phyloP scores from a whole-genome alignment of 1,140 invertebrate genomes.

The Drosophila pseudoananassae region DNA sequence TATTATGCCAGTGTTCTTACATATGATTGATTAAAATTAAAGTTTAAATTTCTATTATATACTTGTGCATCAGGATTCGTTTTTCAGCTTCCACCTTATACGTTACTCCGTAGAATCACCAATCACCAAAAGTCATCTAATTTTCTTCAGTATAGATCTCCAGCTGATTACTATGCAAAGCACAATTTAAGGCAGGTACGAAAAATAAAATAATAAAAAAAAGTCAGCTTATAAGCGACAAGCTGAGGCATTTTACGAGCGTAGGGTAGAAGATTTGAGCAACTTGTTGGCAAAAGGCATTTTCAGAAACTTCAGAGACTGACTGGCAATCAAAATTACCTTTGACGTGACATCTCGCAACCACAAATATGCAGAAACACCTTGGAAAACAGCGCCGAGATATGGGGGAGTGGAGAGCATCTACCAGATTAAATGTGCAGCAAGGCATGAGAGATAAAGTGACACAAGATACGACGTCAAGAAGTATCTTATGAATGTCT shows the following conservation, averaged over 20 bases:
- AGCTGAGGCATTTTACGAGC: conserved; percentile 37
- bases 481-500: conserved; percentile 55
- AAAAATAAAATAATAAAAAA: conserved; percentile 20
- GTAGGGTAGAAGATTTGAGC: conserved; percentile 30
- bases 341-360: conserved; percentile 63
- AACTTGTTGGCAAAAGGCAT: conserved; percentile 12
- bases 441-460: conserved; percentile 58
- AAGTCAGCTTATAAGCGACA: conserved; percentile 9
- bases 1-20: no score
- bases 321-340: conserved; percentile 67
- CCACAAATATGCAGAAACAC: conserved; percentile 72
- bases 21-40: no score
- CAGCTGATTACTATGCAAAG: conserved; percentile 44
- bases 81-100: not conserved
- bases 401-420: conserved; percentile 11
- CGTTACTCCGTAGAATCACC: conserved; percentile 6
- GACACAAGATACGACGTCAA: conserved; percentile 71
- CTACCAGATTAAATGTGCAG: conserved; percentile 72
- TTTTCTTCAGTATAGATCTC: conserved; percentile 7
- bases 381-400: conserved; percentile 7
- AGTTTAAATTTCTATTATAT: not conserved
- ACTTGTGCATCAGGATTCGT: not conserved
- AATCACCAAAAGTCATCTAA: conserved; percentile 15
- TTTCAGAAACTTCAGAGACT: conserved; percentile 15
- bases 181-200: conserved; percentile 33